These are phyloP conservation scores for Notocelia uddmanniana DNA, from an alignment of 2,888 invertebrate species.

Conservation along the genomic window DNA sequence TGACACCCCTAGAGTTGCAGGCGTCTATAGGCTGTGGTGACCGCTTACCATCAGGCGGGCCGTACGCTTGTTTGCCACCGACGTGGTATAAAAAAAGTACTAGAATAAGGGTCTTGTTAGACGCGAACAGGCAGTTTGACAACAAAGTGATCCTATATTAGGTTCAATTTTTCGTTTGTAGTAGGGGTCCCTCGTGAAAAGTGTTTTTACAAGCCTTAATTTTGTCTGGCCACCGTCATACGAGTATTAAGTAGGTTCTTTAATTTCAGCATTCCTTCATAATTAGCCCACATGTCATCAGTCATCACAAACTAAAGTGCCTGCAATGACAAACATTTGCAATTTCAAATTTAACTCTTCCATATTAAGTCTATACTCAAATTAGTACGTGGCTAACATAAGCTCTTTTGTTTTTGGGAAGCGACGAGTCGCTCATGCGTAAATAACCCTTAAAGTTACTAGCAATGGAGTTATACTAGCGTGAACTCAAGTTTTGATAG, in stretches of 20 bases:
- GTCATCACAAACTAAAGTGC: no score
- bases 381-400: background rate
- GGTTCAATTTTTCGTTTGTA: no score
- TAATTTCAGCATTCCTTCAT: background rate
- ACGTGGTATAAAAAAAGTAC: no score
- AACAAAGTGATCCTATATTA: no score
- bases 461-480: background rate
- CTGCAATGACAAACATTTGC: background rate
- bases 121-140: no score
- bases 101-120: no score
- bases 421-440: background rate
- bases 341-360: background rate
- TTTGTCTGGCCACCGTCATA: background rate
- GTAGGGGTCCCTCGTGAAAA: background rate
- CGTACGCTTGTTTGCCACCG: no score
- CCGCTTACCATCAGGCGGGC: no score
- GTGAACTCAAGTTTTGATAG: constrained; percentile 1
- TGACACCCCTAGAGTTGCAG: no score
- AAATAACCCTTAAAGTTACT: background rate
- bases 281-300: background rate
- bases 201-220: background rate
- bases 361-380: background rate
- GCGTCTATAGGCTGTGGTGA: no score
- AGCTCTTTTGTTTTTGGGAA: background rate
- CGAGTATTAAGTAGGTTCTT: background rate